phyloP scores from a whole-genome alignment of 2,888 invertebrate species.

The Acanthosepion pharaonis region DNA sequence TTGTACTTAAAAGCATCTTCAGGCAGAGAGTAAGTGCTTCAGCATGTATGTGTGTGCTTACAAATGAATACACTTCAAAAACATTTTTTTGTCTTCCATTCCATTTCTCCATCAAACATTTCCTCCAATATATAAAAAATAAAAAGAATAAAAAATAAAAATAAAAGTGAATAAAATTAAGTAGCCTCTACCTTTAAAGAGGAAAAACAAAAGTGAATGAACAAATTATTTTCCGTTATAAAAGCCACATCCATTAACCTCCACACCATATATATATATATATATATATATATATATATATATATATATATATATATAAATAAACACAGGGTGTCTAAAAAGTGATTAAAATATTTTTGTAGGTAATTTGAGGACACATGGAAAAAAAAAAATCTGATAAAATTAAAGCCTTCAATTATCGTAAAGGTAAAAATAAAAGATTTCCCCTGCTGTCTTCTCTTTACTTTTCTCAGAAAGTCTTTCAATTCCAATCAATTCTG shows the following conservation, averaged over 20 bases:
- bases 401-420: too few species aligned
- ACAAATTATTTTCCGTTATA: background rate
- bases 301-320: background rate
- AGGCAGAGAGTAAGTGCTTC: background rate
- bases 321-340: background rate
- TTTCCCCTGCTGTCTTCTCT: too few species aligned
- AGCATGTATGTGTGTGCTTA: background rate
- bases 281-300: background rate
- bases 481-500: too few species aligned
- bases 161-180: too few species aligned
- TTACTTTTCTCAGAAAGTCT: too few species aligned
- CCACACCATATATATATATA: too few species aligned
- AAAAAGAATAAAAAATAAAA: background rate
- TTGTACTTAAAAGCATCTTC: constrained; percentile 2
- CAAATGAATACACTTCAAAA: background rate
- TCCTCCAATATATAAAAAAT: background rate
- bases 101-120: background rate
- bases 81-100: background rate
- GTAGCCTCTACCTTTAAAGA: background rate
- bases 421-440: too few species aligned
- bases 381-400: too few species aligned
- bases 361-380: too few species aligned
- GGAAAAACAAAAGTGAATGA: background rate
- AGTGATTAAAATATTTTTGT: too few species aligned
- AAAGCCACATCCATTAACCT: background rate